Evolutionary conservation across 2,888 invertebrate species (phyloP).

Genomic region (Harmothoe impar): DNA sequence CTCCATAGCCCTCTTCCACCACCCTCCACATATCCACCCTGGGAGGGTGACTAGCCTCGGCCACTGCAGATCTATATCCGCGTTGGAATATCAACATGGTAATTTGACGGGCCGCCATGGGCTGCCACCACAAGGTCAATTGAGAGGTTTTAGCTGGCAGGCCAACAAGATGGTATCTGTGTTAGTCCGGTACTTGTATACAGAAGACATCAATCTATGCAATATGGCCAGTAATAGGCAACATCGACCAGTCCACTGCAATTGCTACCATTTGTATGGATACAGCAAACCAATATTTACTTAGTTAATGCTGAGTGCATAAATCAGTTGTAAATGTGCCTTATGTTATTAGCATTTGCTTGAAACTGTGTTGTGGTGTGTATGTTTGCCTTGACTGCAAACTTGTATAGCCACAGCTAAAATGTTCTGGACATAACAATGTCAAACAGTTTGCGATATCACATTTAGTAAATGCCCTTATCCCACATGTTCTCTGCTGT

Average conservation of each 20-base stretch:
- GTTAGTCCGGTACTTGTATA: not conserved
- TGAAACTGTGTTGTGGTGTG: too few species aligned
- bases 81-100: conserved; percentile 20
- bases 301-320: too few species aligned
- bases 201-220: not conserved
- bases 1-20: not conserved
- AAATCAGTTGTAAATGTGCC: too few species aligned
- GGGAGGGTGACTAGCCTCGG: not conserved
- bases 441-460: not conserved
- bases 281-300: too few species aligned
- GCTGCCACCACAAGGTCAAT: conserved; percentile 23
- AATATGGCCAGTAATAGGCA: too few species aligned
- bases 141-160: not conserved
- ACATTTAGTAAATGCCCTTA: not conserved
- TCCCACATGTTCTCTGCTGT: not conserved
- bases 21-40: not conserved
- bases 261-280: too few species aligned
- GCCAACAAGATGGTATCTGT: conserved; percentile 17
- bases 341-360: too few species aligned
- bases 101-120: not conserved
- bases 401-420: too few species aligned
- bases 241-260: too few species aligned
- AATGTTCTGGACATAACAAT: not conserved
- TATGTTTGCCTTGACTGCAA: too few species aligned
- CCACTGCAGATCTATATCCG: conserved; percentile 14